phyloP scores from a whole-genome alignment of 2,888 invertebrate genomes.

The Rhagium mordax region DNA sequence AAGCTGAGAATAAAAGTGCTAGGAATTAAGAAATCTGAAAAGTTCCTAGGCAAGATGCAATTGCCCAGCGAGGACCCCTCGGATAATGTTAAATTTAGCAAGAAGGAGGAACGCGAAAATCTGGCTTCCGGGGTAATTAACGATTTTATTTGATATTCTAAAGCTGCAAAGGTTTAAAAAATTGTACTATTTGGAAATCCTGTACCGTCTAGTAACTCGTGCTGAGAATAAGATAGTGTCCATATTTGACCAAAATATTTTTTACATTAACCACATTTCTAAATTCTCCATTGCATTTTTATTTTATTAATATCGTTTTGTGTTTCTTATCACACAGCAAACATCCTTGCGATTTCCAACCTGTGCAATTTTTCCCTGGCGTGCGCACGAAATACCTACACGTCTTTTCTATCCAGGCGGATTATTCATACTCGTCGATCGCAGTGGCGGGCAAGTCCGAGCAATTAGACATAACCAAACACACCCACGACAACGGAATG shows the following conservation, averaged over 20 bases:
- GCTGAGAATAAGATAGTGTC: too few species aligned
- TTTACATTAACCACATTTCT: too few species aligned
- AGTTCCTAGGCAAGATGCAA: conserved; percentile 21
- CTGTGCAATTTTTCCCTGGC: not conserved
- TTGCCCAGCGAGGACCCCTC: not conserved
- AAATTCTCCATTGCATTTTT: too few species aligned
- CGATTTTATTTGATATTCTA: not conserved
- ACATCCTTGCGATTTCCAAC: not conserved
- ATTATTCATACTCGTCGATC: conserved; percentile 41
- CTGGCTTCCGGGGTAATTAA: conserved; percentile 33
- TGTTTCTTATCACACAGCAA: too few species aligned
- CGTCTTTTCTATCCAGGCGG: conserved; percentile 33
- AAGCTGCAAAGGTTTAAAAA: not conserved
- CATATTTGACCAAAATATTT: too few species aligned
- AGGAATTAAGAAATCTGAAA: conserved; percentile 28
- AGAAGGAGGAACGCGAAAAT: conserved; percentile 23
- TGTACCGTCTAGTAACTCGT: too few species aligned
- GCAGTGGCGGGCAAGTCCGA: conserved; percentile 49
- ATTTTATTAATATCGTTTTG: too few species aligned
- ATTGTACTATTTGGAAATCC: not conserved
- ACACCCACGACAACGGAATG: conserved; percentile 38
- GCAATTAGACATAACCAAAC: conserved; percentile 47
- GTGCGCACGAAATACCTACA: too few species aligned
- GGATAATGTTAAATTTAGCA: not conserved
- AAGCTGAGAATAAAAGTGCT: not conserved